These are phyloP conservation scores for Agonopterix heracliana DNA, from an alignment of 2,888 invertebrate species.

Conservation along the genomic window DNA sequence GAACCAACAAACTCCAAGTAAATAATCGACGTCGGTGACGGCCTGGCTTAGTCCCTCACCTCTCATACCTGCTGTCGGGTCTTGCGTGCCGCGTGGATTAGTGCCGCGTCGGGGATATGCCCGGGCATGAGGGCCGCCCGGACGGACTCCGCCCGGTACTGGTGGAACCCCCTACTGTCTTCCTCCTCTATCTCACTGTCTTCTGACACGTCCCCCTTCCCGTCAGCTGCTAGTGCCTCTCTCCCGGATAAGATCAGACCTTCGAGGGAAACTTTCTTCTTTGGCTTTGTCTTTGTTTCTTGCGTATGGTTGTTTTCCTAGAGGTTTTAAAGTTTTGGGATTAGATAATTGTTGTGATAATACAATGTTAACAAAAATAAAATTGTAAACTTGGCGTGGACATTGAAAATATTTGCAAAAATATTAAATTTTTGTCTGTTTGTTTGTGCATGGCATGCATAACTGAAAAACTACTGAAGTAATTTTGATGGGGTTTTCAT, in stretches of 20 bases:
- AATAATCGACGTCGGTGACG: neutral
- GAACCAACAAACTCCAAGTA: neutral
- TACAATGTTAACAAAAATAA: neutral
- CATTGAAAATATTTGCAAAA: too few species aligned
- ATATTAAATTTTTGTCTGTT: too few species aligned
- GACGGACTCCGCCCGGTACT: slow-evolving; percentile 80
- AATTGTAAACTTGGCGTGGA: too few species aligned
- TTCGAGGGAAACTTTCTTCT: slow-evolving; percentile 66
- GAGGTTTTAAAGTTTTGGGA: slow-evolving; percentile 14
- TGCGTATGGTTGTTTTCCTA: slow-evolving; percentile 39
- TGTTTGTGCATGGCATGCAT: too few species aligned
- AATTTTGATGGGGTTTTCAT: too few species aligned
- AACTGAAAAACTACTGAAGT: too few species aligned
- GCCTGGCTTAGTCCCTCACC: slow-evolving; percentile 80
- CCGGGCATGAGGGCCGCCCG: slow-evolving; percentile 90
- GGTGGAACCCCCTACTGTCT: slow-evolving; percentile 62
- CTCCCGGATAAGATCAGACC: slow-evolving; percentile 85
- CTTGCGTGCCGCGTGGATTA: slow-evolving; percentile 98
- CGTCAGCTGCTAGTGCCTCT: slow-evolving; percentile 88
- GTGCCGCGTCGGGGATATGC: slow-evolving; percentile 96
- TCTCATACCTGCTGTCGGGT: slow-evolving; percentile 90
- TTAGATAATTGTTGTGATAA: neutral
- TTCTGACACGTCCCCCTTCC: slow-evolving; percentile 79
- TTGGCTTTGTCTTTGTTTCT: slow-evolving; percentile 25
- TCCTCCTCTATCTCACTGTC: slow-evolving; percentile 68